phyloP scores from a whole-genome alignment of 2,797 vertebrate species.

The Oryzias sinensis region DNA sequence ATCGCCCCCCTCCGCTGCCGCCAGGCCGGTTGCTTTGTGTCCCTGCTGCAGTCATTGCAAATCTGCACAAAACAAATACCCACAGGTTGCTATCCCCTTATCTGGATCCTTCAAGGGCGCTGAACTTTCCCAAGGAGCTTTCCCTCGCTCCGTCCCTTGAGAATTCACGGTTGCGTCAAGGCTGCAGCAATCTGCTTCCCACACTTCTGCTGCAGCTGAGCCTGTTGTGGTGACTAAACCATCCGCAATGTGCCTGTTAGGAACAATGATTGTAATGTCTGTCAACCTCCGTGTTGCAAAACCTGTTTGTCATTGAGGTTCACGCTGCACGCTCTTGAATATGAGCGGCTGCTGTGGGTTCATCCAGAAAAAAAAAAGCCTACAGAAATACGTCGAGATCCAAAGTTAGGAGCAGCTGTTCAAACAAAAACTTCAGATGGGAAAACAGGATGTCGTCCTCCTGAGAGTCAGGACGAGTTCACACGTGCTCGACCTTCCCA shows the following conservation, averaged over 20 bases:
- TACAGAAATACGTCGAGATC: background rate
- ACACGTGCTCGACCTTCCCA: slow-evolving; percentile 31
- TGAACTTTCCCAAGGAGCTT: slow-evolving; percentile 70
- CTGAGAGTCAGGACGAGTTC: slow-evolving; percentile 12
- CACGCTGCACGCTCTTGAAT: slow-evolving; percentile 15
- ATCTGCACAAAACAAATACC: slow-evolving; percentile 66
- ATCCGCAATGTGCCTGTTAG: slow-evolving; percentile 26
- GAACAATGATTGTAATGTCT: slow-evolving; percentile 39
- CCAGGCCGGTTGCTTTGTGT: slow-evolving; percentile 41
- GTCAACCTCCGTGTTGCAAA: slow-evolving; percentile 36
- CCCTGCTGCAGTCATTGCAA: slow-evolving; percentile 56
- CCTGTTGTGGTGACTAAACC: slow-evolving; percentile 46
- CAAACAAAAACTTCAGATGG: background rate
- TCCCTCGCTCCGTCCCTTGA: slow-evolving; percentile 31
- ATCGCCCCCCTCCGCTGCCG: slow-evolving; percentile 50
- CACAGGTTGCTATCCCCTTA: slow-evolving; percentile 59
- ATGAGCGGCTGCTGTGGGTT: slow-evolving; percentile 13
- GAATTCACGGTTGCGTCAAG: slow-evolving; percentile 49
- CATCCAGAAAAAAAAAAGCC: slow-evolving; percentile 4
- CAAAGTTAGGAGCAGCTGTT: too few relatives aligned
- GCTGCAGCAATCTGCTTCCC: slow-evolving; percentile 52
- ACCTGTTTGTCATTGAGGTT: slow-evolving; percentile 48
- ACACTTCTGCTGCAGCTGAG: slow-evolving; percentile 33
- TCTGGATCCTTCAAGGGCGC: slow-evolving; percentile 68
- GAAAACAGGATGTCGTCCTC: too few relatives aligned